phyloP scores from a whole-genome alignment of 2,888 invertebrate genomes.

The Stictocephala bisonia region DNA sequence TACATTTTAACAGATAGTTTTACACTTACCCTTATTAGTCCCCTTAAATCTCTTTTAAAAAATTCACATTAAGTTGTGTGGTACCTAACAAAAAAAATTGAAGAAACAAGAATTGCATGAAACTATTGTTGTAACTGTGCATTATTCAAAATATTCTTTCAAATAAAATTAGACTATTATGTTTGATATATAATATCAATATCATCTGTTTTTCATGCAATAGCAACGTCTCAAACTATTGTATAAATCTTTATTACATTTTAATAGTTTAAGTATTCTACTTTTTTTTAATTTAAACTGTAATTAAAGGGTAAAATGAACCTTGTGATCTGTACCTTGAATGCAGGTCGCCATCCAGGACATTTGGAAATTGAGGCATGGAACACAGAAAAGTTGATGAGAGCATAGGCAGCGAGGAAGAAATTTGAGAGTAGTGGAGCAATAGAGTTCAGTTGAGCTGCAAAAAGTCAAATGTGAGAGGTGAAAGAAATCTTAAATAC shows the following conservation, averaged over 20 bases:
- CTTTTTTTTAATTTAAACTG: not conserved
- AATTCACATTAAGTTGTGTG: too few species aligned
- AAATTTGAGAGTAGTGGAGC: constrained; percentile 95
- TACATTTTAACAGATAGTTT: too few species aligned
- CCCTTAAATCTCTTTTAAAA: too few species aligned
- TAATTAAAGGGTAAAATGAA: not conserved
- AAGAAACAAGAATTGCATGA: too few species aligned
- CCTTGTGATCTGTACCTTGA: constrained; percentile 71
- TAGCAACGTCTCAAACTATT: too few species aligned
- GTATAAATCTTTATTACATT: not conserved
- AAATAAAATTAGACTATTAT: too few species aligned
- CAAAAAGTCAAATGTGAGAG: constrained; percentile 50
- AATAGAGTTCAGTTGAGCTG: constrained; percentile 87
- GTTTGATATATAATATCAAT: too few species aligned
- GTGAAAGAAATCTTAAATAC: constrained; percentile 33
- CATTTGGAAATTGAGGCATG: constrained; percentile 91
- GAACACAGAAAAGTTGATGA: constrained; percentile 95
- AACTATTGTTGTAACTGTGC: too few species aligned
- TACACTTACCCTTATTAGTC: too few species aligned
- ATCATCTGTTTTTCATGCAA: too few species aligned
- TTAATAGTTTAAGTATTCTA: not conserved
- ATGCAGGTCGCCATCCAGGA: constrained; percentile 91
- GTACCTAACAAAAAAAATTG: too few species aligned
- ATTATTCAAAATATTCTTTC: too few species aligned
- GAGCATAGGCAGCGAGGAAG: constrained; percentile 91